These are phyloP conservation scores for Eretmochelys imbricata DNA, from an alignment of 2,113 vertebrate genomes.

Conservation along the genomic window DNA sequence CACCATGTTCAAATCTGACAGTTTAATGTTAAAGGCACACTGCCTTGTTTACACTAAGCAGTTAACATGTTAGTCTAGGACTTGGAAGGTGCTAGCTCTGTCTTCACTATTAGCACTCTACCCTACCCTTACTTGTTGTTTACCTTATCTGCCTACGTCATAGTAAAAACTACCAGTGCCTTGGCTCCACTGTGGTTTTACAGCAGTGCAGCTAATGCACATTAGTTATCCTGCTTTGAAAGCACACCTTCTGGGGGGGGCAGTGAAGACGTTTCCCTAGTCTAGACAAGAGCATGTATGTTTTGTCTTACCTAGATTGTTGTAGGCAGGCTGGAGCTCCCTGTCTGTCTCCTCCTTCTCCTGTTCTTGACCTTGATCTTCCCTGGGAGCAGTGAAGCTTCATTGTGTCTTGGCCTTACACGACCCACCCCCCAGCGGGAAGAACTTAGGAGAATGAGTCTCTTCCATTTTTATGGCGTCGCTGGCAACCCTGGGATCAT, in stretches of 20 bases:
- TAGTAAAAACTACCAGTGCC: background rate
- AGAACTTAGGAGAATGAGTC: background rate
- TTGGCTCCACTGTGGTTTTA: background rate
- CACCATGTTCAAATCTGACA: no score
- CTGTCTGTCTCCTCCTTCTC: background rate
- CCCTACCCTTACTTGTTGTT: no score
- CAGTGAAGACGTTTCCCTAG: background rate
- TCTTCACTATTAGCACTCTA: no score
- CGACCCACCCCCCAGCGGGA: background rate
- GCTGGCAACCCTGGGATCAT: accelerated
- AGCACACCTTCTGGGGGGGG: background rate
- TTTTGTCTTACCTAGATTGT: background rate
- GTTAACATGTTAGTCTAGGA: no score
- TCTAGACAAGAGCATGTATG: background rate
- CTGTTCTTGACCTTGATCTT: background rate
- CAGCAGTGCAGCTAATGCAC: background rate
- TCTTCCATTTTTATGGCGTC: background rate
- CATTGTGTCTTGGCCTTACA: background rate
- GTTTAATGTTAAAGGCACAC: no score
- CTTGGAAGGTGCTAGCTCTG: no score
- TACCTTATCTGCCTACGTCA: no score
- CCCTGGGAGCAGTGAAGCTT: background rate
- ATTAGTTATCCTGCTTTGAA: background rate
- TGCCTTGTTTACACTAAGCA: no score
- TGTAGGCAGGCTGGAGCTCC: background rate